Conservation (phyloP, 2,797 vertebrate species). For the Psittacula echo region DNA sequence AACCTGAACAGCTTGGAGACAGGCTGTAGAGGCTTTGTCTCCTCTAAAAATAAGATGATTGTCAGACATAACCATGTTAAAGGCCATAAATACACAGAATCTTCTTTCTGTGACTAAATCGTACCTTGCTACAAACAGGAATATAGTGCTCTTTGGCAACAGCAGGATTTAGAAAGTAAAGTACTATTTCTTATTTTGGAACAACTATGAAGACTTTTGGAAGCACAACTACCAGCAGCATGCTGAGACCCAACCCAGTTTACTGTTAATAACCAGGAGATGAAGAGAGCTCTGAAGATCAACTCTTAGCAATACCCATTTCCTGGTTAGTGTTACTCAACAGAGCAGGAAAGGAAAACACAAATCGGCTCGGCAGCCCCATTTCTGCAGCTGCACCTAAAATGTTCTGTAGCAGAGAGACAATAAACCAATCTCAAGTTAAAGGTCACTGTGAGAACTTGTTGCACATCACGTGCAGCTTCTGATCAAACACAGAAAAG, state of each 20-base stretch:
- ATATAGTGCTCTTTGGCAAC: not conserved
- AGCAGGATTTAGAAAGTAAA: slow-evolving; percentile 1
- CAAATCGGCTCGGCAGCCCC: not conserved
- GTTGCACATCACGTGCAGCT: not conserved
- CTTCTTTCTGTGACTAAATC: not conserved
- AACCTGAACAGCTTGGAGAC: slow-evolving; percentile 35
- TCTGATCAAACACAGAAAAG: not conserved
- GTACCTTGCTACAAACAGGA: not conserved
- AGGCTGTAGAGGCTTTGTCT: slow-evolving; percentile 28
- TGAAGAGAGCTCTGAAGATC: not conserved
- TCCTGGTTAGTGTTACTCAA: not conserved
- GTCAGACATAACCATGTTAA: slow-evolving; percentile 32
- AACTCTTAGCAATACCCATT: not conserved
- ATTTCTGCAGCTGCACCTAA: not conserved
- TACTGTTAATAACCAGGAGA: not conserved
- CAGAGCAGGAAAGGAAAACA: not conserved
- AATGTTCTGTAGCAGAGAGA: not conserved
- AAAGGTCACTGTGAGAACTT: not conserved
- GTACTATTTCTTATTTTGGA: not conserved
- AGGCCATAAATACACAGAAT: slow-evolving; percentile 24
- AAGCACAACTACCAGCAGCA: not conserved
- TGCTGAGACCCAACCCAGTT: not conserved
- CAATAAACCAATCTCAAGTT: not conserved
- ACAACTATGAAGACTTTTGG: not conserved
- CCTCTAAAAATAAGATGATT: slow-evolving; percentile 50